Base-by-base conservation (phyloP, 2,888 invertebrate genomes). In the Onchidella celtica region DNA sequence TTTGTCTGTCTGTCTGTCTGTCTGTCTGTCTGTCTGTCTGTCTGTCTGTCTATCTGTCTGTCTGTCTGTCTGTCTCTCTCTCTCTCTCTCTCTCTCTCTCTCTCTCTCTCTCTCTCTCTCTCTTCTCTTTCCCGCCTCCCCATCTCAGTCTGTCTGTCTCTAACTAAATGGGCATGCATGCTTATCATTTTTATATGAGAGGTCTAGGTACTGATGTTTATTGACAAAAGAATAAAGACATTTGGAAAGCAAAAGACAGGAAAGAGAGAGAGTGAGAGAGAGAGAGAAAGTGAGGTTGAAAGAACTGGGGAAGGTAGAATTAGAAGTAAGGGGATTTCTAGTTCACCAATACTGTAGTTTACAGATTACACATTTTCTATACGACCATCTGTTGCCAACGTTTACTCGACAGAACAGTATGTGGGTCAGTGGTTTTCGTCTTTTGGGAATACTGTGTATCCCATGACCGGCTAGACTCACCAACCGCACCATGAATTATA, bases 241-340 rank as follows among this genome's bases (percentile, higher is more conserved):
- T 9, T 9, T n/a, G 24, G n/a, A 6, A 1, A 24, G 59, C 6
- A 6, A 9, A 32, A 55, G 47, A 47, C 47, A 29, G 47, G 72
- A 72, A 55, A 72, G 72, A 72, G 72, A 72, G 72, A 72, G 72
- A 72, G 72, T 47, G 72, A 72, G 72, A 72, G 72, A 72, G 72
- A 72, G 72, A 72, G 72, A 72, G 47, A 72, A 55, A 72, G 72
- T 47, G 59, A 57, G 34, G 59, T 57, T 59, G 74, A 74, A 59
- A 74, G 74, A 74, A 34, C 27, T 57, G 59, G 59, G 59, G 74
- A 74, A 59, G 59, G 59, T 29, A 29, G 59, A 59, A 74, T 11
- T 59, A 59, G 59, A 29, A 57, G 74, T 59, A 9, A 47, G 47
- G 27, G 40, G 9, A 21, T 4, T 27, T 29, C 32, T 1, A 40